Evolutionary conservation across 2,888 invertebrate genomes (phyloP).

Genomic region (Mycogona germanica): DNA sequence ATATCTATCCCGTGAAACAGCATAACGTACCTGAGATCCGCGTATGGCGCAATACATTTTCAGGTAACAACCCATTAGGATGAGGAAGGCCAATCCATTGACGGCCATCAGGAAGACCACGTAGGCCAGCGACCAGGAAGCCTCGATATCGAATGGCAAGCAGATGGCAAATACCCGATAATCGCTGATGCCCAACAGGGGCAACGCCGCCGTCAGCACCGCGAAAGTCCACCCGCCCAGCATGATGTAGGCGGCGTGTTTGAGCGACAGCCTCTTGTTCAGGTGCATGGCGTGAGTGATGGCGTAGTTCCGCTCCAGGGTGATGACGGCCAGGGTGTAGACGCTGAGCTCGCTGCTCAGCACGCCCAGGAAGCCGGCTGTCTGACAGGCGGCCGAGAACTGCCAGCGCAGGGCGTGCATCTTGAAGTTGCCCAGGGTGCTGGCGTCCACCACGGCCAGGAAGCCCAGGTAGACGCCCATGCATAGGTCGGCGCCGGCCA

Average conservation of each 20-base stretch:
- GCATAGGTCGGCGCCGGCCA: slow-evolving; percentile 93
- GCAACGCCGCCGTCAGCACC: slow-evolving; percentile 71
- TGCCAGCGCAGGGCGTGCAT: slow-evolving; percentile 97
- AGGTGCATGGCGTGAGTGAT: slow-evolving; percentile 97
- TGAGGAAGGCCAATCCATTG: slow-evolving; percentile 87
- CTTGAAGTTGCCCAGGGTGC: slow-evolving; percentile 89
- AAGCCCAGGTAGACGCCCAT: slow-evolving; percentile 93
- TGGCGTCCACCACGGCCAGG: slow-evolving; percentile 89
- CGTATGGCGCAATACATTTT: slow-evolving; percentile 97
- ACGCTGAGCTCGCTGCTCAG: slow-evolving; percentile 89
- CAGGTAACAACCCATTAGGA: slow-evolving; percentile 88
- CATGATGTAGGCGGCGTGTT: slow-evolving; percentile 87
- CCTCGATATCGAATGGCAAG: slow-evolving; percentile 82
- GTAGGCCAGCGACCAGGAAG: slow-evolving; percentile 66
- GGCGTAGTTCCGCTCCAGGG: slow-evolving; percentile 88
- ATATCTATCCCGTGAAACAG: too few relatives aligned
- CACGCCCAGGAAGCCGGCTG: slow-evolving; percentile 90
- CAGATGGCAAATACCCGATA: slow-evolving; percentile 95
- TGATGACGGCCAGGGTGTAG: slow-evolving; percentile 91
- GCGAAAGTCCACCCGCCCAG: slow-evolving; percentile 85
- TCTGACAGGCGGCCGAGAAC: slow-evolving; percentile 81
- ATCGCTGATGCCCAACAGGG: slow-evolving; percentile 82
- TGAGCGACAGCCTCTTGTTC: slow-evolving; percentile 77
- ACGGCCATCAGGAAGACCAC: slow-evolving; percentile 81
- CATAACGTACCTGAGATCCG: slow-evolving; percentile 65